phyloP scores from a whole-genome alignment of 1,140 invertebrate genomes.

The Limonius californicus region DNA sequence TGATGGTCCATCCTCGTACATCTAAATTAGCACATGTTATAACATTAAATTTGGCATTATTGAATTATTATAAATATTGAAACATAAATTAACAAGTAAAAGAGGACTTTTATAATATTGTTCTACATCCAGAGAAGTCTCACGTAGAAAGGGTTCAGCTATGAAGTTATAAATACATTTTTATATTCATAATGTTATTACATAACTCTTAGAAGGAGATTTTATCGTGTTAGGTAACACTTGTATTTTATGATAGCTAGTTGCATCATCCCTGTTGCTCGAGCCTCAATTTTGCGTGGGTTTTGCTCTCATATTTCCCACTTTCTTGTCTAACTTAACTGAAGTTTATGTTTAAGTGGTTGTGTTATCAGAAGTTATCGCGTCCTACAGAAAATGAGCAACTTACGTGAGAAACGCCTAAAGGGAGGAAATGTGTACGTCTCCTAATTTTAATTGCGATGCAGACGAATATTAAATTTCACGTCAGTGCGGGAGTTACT shows the following conservation, averaged over 20 bases:
- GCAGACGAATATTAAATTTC: slow-evolving; percentile 10
- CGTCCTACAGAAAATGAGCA: slow-evolving; percentile 9
- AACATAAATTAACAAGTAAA: too few relatives aligned
- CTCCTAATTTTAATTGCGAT: slow-evolving; percentile 9
- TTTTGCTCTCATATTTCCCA: slow-evolving; percentile 8
- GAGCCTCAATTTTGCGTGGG: background rate
- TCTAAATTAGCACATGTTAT: too few relatives aligned
- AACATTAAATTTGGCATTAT: too few relatives aligned
- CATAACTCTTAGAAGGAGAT: background rate
- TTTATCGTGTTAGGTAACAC: slow-evolving; percentile 6
- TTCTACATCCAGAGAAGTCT: too few relatives aligned
- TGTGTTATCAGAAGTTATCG: slow-evolving; percentile 15
- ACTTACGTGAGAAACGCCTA: slow-evolving; percentile 13
- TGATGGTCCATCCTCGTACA: too few relatives aligned
- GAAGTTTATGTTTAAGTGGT: slow-evolving; percentile 14
- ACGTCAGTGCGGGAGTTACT: slow-evolving; percentile 9
- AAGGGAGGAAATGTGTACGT: slow-evolving; percentile 2
- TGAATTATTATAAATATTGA: too few relatives aligned
- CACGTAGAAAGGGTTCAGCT: too few relatives aligned
- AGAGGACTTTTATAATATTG: too few relatives aligned
- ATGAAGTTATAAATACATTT: background rate
- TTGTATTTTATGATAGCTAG: slow-evolving; percentile 3
- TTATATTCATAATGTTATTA: slow-evolving; percentile 9
- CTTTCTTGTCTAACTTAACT: slow-evolving; percentile 15
- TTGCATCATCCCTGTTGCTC: slow-evolving; percentile 11